Evolutionary conservation across 2,113 vertebrate genomes (phyloP).

Genomic region (Erpornis zantholeuca): DNA sequence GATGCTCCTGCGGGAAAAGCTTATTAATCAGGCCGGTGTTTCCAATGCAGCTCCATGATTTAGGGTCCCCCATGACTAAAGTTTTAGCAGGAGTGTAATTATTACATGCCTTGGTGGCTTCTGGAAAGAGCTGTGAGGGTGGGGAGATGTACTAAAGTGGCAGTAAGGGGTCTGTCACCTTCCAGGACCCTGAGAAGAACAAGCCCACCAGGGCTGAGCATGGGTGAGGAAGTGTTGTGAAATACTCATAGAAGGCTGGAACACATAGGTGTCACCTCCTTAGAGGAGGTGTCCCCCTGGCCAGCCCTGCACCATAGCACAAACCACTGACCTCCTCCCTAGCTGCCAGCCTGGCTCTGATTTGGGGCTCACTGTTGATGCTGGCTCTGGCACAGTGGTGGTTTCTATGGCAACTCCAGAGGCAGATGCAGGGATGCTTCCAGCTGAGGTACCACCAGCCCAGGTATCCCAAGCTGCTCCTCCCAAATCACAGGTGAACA

Average conservation of each 20-base stretch:
- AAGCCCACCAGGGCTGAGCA: background rate
- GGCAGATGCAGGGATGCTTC: slow-evolving; percentile 63
- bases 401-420: slow-evolving; percentile 80
- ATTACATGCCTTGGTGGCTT: background rate
- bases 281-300: background rate
- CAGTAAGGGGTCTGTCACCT: background rate
- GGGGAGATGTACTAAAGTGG: fast-evolving
- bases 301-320: background rate
- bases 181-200: background rate
- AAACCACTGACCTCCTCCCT: background rate
- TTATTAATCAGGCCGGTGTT: slow-evolving; percentile 3
- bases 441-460: slow-evolving; percentile 53
- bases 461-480: slow-evolving; percentile 64
- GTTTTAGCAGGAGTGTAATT: background rate
- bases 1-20: background rate
- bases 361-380: slow-evolving; percentile 30
- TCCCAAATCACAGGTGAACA: slow-evolving; percentile 25
- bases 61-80: background rate
- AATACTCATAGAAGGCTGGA: background rate
- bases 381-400: slow-evolving; percentile 65
- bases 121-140: background rate
- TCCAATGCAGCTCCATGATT: background rate
- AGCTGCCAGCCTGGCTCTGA: fast-evolving
- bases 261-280: background rate
- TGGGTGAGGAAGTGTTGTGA: background rate